Evolutionary conservation across 2,797 vertebrate genomes (phyloP).

Genomic region (Threskiornis aethiopicus): DNA sequence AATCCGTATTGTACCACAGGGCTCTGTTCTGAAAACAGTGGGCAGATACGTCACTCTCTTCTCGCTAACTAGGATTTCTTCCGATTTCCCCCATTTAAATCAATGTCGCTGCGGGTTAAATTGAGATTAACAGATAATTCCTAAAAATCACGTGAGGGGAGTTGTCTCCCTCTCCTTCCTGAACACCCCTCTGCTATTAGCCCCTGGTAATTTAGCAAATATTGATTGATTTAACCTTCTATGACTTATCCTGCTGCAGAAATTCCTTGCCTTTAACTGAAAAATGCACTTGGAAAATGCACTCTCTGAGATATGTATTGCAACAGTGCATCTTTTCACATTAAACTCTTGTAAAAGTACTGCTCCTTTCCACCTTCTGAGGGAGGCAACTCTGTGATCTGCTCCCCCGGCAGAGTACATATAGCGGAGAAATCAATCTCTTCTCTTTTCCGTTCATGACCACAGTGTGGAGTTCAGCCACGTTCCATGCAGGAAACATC

Average conservation of each 20-base stretch:
- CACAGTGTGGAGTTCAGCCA: neutral
- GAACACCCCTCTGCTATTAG: conserved; percentile 35
- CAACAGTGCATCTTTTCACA: conserved; percentile 20
- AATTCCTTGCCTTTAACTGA: conserved; percentile 5
- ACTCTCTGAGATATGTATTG: conserved; percentile 53
- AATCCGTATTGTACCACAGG: conserved; percentile 27
- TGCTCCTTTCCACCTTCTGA: conserved; percentile 17
- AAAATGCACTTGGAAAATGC: conserved; percentile 53
- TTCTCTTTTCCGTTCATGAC: neutral
- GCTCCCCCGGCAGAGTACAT: neutral
- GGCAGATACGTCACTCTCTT: neutral
- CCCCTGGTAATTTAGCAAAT: conserved; percentile 41
- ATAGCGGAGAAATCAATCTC: conserved; percentile 21
- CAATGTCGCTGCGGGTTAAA: neutral
- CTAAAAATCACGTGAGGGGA: neutral
- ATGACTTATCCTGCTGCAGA: conserved; percentile 33
- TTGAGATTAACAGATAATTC: conserved; percentile 17
- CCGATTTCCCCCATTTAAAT: conserved; percentile 3
- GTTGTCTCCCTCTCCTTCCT: neutral
- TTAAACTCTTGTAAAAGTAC: conserved; percentile 11
- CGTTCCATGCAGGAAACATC: conserved; percentile 9
- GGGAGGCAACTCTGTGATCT: conserved; percentile 19
- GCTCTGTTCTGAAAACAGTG: conserved; percentile 39
- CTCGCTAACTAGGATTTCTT: conserved; percentile 21
- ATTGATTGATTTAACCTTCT: conserved; percentile 44